phyloP scores from a whole-genome alignment of 2,888 invertebrate species.

The Mamestra brassicae region DNA sequence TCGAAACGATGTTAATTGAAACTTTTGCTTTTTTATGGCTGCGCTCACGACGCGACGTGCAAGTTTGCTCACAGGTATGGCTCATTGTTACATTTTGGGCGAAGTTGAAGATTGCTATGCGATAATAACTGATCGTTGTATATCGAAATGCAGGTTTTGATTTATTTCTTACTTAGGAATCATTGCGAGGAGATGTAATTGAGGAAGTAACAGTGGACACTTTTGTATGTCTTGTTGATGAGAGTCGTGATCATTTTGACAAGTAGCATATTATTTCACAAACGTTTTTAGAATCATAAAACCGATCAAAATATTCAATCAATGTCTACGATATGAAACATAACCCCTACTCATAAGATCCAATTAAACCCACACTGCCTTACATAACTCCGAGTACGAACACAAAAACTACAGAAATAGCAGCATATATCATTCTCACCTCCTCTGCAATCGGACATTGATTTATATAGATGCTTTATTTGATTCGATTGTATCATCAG shows the following conservation, averaged over 20 bases:
- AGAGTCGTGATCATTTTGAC: not conserved
- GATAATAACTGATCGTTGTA: constrained; percentile 25
- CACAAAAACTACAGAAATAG: constrained; percentile 63
- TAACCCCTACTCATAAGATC: constrained; percentile 1
- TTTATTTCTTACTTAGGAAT: constrained; percentile 28
- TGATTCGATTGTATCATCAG: constrained; percentile 91
- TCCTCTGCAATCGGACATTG: constrained; percentile 85
- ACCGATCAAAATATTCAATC: too few relatives aligned
- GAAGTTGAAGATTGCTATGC: constrained; percentile 19
- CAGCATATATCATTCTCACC: constrained; percentile 78
- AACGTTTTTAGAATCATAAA: too few relatives aligned
- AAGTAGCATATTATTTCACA: too few relatives aligned
- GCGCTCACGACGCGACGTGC: constrained; percentile 53
- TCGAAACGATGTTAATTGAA: constrained; percentile 90
- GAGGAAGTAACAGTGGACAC: not conserved
- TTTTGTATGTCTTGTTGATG: not conserved
- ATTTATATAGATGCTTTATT: constrained; percentile 89
- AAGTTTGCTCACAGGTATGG: constrained; percentile 42
- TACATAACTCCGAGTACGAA: constrained; percentile 18
- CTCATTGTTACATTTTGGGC: constrained; percentile 51
- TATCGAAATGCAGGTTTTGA: constrained; percentile 6
- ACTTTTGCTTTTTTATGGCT: constrained; percentile 78
- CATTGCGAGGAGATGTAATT: not conserved
- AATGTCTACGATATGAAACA: too few relatives aligned
- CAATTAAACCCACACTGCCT: constrained; percentile 35